Conservation (phyloP, 2,888 invertebrate species). For the Scaptomyza cyrtandrae region DNA sequence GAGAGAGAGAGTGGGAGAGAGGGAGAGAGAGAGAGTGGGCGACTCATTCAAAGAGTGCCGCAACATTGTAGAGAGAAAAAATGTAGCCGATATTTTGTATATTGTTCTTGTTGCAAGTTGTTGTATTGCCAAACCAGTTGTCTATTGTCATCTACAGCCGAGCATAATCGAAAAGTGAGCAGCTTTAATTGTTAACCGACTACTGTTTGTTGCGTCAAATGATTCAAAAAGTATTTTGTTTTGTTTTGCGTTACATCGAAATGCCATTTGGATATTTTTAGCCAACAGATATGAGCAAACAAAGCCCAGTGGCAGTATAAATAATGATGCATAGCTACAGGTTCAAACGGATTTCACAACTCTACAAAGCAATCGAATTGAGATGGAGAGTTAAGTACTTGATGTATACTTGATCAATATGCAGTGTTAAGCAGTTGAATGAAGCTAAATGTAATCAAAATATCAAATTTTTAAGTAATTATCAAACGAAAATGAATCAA, state of each 20-base stretch:
- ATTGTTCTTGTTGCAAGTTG: constrained; percentile 44
- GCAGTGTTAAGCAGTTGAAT: background rate
- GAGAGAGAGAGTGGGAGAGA: background rate
- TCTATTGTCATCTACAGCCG: constrained; percentile 45
- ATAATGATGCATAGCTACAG: constrained; percentile 18
- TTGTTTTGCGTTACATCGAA: constrained; percentile 60
- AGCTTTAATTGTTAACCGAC: constrained; percentile 69
- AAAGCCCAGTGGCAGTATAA: constrained; percentile 45
- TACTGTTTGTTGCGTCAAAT: constrained; percentile 62
- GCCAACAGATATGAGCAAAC: constrained; percentile 9
- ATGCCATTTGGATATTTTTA: constrained; percentile 60
- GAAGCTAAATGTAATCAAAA: background rate
- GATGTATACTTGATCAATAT: background rate
- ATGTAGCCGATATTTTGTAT: constrained; percentile 6
- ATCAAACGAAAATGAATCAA: too few relatives aligned
- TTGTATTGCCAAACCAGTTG: constrained; percentile 34
- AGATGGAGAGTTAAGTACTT: background rate
- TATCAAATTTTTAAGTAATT: too few relatives aligned
- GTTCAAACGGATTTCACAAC: constrained; percentile 22
- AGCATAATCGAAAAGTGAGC: constrained; percentile 56
- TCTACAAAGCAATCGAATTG: too few relatives aligned
- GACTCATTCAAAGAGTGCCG: constrained; percentile 63
- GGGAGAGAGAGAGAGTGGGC: background rate
- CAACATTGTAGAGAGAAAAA: constrained; percentile 44
- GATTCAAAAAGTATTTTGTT: constrained; percentile 62